Evolutionary conservation across 1,140 invertebrate species (phyloP), one percentile per base, ranked within the genome.

Genomic region (Contarinia nasturtii): DNA sequence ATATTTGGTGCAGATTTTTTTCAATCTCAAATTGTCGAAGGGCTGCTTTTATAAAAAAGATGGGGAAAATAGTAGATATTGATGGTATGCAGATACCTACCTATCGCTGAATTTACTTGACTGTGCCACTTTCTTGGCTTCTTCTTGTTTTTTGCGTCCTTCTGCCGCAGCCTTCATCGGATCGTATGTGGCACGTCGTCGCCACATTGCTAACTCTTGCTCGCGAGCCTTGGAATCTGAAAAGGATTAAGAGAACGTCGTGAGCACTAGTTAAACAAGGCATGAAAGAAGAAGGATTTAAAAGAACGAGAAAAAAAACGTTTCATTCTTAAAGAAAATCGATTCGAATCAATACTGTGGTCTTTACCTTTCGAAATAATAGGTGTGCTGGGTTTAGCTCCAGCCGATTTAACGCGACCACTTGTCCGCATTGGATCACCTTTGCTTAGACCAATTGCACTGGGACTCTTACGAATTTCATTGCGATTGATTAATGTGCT

Each of bases 131-230:
- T 57, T 56, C 0, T 63, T 58, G 5, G 67, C 62, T 46, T 68
- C 65, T 36, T 67, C 65, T 47, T 66, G 66, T 55, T 76, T 78
- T 36, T 70, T 70, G 52, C 76, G 80, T 21, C 79, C 85, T 55
- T 85, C 79, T 8, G 84, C 84, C 2, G 86, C 86, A 12, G 82
- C 80, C 56, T 86, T 88, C 70, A 89, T 76, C 2, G 87, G 87
- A 67, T 91, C 86, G 63, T 91, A 93, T 54, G 79, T 88, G 56
- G 89, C 89, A 49, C 88, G 69, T 48, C 87, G 69, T 58, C 89
- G 88, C 87, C 87, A 92, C 67, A 90, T 90, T 59, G 86, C 84
- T 67, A 89, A 79, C 58, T 91, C 88, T 40, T 82, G 76, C 61
- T 86, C 84, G 3, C 27, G 27, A 3, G 27, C 27, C 61, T 77